Evolutionary conservation across 2,888 invertebrate species (phyloP), one percentile per base, ranked within the genome.

Genomic region (Azorinus chamasolen): DNA sequence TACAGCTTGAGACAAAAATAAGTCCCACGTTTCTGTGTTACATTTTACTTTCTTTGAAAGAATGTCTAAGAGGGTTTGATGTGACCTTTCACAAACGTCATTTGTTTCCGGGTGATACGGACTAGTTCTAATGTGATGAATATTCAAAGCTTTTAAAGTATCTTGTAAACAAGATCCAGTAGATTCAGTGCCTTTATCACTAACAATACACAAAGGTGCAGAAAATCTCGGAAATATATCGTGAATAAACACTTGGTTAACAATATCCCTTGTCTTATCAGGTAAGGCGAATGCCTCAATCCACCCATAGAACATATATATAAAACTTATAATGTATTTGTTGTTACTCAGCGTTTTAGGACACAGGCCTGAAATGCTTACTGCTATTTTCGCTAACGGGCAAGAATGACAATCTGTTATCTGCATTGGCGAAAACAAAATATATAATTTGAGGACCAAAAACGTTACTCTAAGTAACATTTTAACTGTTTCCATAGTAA

Each of bases 281-380:
- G 58, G 62, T 1, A 77, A 59, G 24, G 70, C 59, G 65, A 77
- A 81, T 1, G 70, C 66, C 62, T 77, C 81, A n/a, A 74, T 68
- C 54, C 62, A 73, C 20, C 73, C 57, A 25, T 25, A 43, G 32
- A 27, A 73, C 66, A 46, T 62, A 39, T 69, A 68, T 14, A 74
- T 53, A 69, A 75, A 65, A 1, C 43, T 37, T n/a, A 65, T n/a
- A 41, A 65, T 70, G 46, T 75, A 75, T 24, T 65, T 64, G 25
- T 75, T 70, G 3, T 64, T 64, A 12, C 59, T 48, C 16, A 75
- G 10, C 32, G 59, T 54, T 39, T 16, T 27, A 22, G 54, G 46
- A 41, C 70, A 75, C 6, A 69, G 75, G 1, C 70, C 75, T n/a
- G n/a, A n/a, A n/a, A n/a, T n/a, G n/a, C n/a, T n/a, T n/a, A n/a